Evolutionary conservation across 2,113 vertebrate genomes (phyloP).

Genomic region (Micronycteris hirsuta): DNA sequence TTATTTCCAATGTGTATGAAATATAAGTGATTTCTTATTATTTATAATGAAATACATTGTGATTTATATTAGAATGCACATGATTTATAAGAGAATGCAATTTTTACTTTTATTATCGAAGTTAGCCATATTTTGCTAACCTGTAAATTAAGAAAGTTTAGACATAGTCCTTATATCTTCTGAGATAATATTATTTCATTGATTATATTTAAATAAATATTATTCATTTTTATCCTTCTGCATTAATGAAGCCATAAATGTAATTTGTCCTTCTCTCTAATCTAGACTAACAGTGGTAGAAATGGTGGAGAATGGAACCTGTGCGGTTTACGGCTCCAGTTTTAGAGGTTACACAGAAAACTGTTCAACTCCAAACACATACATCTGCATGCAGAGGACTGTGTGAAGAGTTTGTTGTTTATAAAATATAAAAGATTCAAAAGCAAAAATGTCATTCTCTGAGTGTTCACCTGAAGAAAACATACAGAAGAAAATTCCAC

Average conservation of each 20-base stretch:
- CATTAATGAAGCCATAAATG: neutral
- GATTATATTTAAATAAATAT: neutral
- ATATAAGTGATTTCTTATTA: neutral
- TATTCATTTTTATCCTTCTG: neutral
- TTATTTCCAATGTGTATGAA: neutral
- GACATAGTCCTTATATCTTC: neutral
- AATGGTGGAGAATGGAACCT: slow-evolving; percentile 36
- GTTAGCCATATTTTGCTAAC: neutral
- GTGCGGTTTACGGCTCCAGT: slow-evolving; percentile 59
- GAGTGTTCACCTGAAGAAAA: neutral
- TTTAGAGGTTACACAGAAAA: slow-evolving; percentile 67
- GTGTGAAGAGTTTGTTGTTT: neutral
- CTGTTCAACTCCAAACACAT: slow-evolving; percentile 27
- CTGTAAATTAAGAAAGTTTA: neutral
- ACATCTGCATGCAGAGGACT: slow-evolving; percentile 59
- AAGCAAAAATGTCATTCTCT: neutral
- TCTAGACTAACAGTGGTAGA: slow-evolving; percentile 48
- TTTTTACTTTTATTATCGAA: neutral
- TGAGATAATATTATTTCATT: neutral
- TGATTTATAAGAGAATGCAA: too few species aligned
- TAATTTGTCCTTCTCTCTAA: neutral
- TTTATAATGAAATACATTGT: neutral
- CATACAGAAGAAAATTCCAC: neutral
- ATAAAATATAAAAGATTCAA: neutral
- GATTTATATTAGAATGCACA: too few species aligned